These are phyloP conservation scores for Lagodon rhomboides DNA, from an alignment of 2,797 vertebrate genomes.

Conservation along the genomic window DNA sequence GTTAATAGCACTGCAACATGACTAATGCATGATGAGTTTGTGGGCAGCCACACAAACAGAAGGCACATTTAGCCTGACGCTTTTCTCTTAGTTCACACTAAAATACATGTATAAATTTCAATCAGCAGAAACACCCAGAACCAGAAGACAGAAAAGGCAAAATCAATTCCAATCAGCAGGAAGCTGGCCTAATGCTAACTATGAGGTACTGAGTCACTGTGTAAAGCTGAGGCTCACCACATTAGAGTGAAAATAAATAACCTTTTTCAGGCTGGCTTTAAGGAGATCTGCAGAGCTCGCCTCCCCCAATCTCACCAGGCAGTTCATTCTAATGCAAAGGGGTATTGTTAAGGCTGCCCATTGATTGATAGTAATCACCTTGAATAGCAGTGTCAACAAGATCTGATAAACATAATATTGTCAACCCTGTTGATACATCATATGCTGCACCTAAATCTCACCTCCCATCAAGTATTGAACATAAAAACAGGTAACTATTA, in stretches of 20 bases:
- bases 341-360: constrained; percentile 6
- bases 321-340: constrained; percentile 25
- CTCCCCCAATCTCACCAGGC: constrained; percentile 5
- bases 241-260: constrained; percentile 56
- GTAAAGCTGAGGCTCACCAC: constrained; percentile 37
- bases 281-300: constrained; percentile 9
- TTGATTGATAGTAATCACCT: constrained; percentile 43
- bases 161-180: constrained; percentile 76
- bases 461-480: constrained; percentile 16
- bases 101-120: constrained; percentile 53
- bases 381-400: background rate
- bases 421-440: constrained; percentile 12
- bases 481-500: background rate
- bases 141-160: constrained; percentile 54
- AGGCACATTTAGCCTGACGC: constrained; percentile 22
- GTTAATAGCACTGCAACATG: constrained; percentile 55
- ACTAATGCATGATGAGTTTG: constrained; percentile 59
- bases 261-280: constrained; percentile 35
- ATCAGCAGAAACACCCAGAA: constrained; percentile 64
- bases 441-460: constrained; percentile 26
- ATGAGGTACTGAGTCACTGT: constrained; percentile 50
- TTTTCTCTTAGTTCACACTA: constrained; percentile 36
- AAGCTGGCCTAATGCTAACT: constrained; percentile 61
- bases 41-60: constrained; percentile 31
- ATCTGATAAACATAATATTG: constrained; percentile 29